Base-by-base conservation (phyloP, 2,113 vertebrate genomes). In the Sprattus sprattus region DNA sequence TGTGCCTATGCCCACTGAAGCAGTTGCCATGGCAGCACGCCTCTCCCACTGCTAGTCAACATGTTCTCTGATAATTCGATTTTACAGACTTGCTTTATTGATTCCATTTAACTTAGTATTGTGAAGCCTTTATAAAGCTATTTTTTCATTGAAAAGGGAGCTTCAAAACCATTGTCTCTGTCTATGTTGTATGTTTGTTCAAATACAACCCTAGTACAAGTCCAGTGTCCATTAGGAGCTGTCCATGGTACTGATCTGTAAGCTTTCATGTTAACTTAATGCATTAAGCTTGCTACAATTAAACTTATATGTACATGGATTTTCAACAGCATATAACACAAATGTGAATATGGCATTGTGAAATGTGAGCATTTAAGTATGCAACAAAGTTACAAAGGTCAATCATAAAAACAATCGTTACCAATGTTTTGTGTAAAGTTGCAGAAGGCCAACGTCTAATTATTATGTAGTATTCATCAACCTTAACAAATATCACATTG, bases 21-120 rank as follows among this genome's bases (percentile, higher is more conserved):
- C 80, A 64, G 90, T 89, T 90, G 87, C 88, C 86, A 87, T 86
- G 90, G 47, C 60, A 86, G 84, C 87, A 22, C 25, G 22, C 82
- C 47, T 84, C 90, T 86, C 80, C 47, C 50, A 39, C 71, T 85
- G 64, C 16, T n/a, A 45, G 39, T 49, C 22, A 46, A 78, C 82
- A 16, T 90, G 81, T 84, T 85, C 84, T 67, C 80, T 83, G 50
- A 67, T 88, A 88, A 90, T 89, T 88, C 86, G 85, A 90, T 88
- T 86, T 87, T 78, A 80, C 81, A 32, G 78, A 82, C 81, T 39
- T 54, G 83, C 60, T 50, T 83, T 64, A 85, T 85, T 83, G 81
- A 84, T 78, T 84, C 57, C 22, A 3, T 81, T 82, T 50, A 46
- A 8, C 81, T 13, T 44, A 50, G 84, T 47, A 13, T 54, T 86